Conservation (phyloP, 1,140 invertebrate genomes). For the Daktulosphaira vitifoliae region DNA sequence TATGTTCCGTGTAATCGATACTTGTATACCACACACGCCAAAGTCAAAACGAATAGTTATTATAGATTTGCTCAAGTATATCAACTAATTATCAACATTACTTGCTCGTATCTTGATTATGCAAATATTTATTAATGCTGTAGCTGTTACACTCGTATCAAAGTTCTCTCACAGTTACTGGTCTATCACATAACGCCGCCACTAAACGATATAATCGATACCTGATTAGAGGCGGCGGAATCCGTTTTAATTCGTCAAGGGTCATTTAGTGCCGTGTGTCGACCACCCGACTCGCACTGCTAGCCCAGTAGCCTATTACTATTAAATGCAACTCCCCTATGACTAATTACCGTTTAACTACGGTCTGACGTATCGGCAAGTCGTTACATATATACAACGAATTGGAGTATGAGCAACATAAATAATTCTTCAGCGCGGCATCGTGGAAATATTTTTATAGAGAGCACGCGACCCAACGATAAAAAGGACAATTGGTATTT, state of each 20-base stretch:
- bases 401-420: background rate
- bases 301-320: background rate
- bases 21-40: too few species aligned
- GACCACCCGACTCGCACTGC: background rate
- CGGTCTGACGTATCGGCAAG: background rate
- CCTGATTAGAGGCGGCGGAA: too few species aligned
- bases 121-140: too few species aligned
- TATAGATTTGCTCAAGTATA: too few species aligned
- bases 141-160: too few species aligned
- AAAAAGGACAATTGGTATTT: conserved; percentile 10
- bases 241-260: conserved; percentile 25
- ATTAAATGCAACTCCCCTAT: background rate
- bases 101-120: too few species aligned
- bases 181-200: too few species aligned
- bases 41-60: too few species aligned
- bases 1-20: too few species aligned
- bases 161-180: too few species aligned
- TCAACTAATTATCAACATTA: too few species aligned
- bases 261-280: conserved; percentile 10
- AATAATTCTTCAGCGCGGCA: background rate
- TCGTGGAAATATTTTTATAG: background rate
- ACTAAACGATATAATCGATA: too few species aligned
- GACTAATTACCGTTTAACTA: conserved; percentile 16
- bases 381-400: background rate
- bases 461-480: background rate